Conservation (phyloP, 2,888 invertebrate genomes). For the Chironomus tentans region DNA sequence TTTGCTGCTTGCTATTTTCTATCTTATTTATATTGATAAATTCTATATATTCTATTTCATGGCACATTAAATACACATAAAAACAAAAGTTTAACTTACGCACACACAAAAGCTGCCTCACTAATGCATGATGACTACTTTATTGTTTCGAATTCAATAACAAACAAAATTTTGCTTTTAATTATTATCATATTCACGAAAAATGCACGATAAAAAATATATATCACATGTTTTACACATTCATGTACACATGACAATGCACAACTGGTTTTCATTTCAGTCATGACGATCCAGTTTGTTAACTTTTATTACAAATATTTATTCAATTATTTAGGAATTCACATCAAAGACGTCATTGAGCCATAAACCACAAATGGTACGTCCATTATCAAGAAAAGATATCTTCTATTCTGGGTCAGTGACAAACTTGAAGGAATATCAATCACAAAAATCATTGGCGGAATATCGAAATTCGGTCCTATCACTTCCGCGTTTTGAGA, state of each 20-base stretch:
- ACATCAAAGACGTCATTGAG: constrained; percentile 32
- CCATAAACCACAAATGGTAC: constrained; percentile 59
- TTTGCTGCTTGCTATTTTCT: constrained; percentile 6
- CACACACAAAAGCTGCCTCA: neutral
- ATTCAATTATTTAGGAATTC: constrained; percentile 17
- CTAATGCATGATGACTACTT: neutral
- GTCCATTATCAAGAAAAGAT: constrained; percentile 89
- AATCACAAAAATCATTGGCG: constrained; percentile 81
- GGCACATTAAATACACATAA: too few relatives aligned
- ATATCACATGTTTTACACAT: neutral
- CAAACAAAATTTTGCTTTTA: neutral
- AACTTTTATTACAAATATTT: constrained; percentile 2
- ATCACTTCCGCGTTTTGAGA: constrained; percentile 66
- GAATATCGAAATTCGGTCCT: constrained; percentile 87
- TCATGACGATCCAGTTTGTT: constrained; percentile 24
- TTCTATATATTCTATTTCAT: too few relatives aligned
- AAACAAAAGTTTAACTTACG: neutral
- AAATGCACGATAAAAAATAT: neutral
- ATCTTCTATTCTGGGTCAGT: constrained; percentile 97
- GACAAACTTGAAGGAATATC: constrained; percentile 84
- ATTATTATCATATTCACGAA: neutral
- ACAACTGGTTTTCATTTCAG: neutral
- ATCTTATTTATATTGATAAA: neutral
- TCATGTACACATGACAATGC: neutral
- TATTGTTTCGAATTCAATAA: neutral